Base-by-base conservation (phyloP, 2,797 vertebrate genomes). In the Esox masquinongy region DNA sequence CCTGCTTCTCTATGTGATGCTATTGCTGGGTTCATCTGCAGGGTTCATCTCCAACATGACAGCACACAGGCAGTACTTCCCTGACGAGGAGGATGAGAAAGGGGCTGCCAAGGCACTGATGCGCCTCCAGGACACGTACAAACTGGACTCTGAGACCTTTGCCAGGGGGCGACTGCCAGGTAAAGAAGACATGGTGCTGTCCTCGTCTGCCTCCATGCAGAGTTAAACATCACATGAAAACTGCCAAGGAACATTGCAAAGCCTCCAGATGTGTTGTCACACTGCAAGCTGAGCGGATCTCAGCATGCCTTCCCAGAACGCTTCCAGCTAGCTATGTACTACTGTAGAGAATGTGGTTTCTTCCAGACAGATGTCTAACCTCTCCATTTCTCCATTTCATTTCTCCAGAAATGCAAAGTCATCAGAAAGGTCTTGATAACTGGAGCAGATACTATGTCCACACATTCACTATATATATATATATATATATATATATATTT, bases 51-150 rank as follows among this genome's bases (percentile, higher is more conserved):
- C 97, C 70, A 99, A 99, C 84, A 96, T 99, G 50, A 96, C 97
- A 0, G 70, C 94, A 69, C 98, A 99, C 86, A 94, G 96, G 29
- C 96, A 97, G 82, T 97, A 92, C 85, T 99, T 99, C 61, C 98
- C 98, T 0, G 96, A 95, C 15, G 94, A 95, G 0, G 97, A 99
- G 77, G 98, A 99, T 2, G 93, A 98, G 86, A 96, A 90, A 0
- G 98, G 98, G 16, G 97, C 97, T 0, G 97, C 97, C 0, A 98
- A 95, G 84, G 97, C 98, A 0, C 88, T 99, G 79, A 96, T 99
- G 97, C 96, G 97, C 34, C 95, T 99, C 74, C 98, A 99, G 89
- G 97, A 99, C 92, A 99, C 97, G 0, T 99, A 99, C 70, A 96
- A 93, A 77, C 94, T 99, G 88, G 97, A 99, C 84, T 88, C 97